Evolutionary conservation across 1,140 invertebrate genomes (phyloP).

Genomic region (Drosophila setifemur): DNA sequence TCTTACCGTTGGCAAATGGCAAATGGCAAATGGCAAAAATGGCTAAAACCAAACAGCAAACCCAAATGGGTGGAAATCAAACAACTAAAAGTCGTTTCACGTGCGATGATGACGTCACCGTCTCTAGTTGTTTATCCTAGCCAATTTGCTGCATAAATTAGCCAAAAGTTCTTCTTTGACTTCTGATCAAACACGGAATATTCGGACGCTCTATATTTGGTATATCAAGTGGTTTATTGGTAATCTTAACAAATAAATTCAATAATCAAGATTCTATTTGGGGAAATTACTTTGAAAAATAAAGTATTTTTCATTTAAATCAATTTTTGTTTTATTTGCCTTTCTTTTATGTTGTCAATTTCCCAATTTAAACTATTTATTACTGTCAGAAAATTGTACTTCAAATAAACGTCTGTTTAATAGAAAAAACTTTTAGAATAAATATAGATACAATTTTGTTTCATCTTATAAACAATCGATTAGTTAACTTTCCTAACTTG

Average conservation of each 20-base stretch:
- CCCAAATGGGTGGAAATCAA: constrained; percentile 1
- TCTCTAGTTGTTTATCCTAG: constrained; percentile 22
- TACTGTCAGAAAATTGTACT: not conserved
- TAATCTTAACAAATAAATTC: no score
- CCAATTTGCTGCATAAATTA: constrained; percentile 24
- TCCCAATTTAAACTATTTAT: not conserved
- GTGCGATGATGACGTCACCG: constrained; percentile 24
- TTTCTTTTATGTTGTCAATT: not conserved
- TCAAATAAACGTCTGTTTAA: no score
- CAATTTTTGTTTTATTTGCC: not conserved
- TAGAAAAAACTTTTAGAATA: no score
- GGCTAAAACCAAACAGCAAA: no score
- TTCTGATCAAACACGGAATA: constrained; percentile 1
- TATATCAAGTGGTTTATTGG: no score
- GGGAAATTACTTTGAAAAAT: not conserved
- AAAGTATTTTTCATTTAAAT: no score
- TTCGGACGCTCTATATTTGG: not conserved
- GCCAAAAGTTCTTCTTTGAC: constrained; percentile 8
- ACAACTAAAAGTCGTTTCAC: constrained; percentile 9
- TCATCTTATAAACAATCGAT: no score
- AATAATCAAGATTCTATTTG: no score
- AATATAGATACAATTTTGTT: no score
- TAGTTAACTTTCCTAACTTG: no score
- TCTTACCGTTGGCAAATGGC: constrained; percentile 9
- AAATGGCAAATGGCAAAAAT: no score